Base-by-base conservation (phyloP, 2,113 vertebrate species). In the Melanostigma gelatinosum region DNA sequence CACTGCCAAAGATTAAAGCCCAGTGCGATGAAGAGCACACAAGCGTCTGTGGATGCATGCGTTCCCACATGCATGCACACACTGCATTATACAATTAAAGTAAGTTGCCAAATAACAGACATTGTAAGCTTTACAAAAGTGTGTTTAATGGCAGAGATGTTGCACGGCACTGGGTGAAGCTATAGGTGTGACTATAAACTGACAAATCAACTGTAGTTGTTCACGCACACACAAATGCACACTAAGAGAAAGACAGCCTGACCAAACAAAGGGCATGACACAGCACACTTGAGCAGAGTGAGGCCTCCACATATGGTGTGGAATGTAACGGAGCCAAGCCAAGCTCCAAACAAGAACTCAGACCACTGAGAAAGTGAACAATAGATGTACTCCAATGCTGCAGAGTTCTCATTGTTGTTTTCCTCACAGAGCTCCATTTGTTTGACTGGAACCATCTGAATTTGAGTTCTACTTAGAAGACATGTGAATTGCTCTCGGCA, bases 241-340 rank as follows among this genome's bases (percentile, higher is more conserved):
- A 55, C 29, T 61, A 64, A 72, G 24, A 58, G 58, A 60, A 64
- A 87, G 79, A 85, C n/a, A 44, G 74, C 52, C 73, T 74, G 70
- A 77, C 72, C 63, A 84, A 87, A 90, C 78, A 81, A 87, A 87
- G 70, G 76, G 52, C 52, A 82, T 69, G 77, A 83, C 71, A 67
- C 72, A 58, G 79, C 75, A 63, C 72, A 70, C 68, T 86, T 57
- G 58, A 80, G 80, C 65, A 57, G 69, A 75, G 68, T 57, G 72
- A 88, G 75, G 83, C 74, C 79, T 87, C 89, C 89, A 86, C 89
- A 92, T 93, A 93, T 89, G 90, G 85, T 86, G 87, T 89, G 86
- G 85, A 90, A 91, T 92, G 87, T 82, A 90, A 78, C 62, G 55
- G 75, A 86, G 69, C 70, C 80, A 60, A 88, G 84, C 70, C 86